A percentile compares a stretch with the other conserved stretches of the same genome.
Conservation (phyloP, 2,113 vertebrate species). For the Cairina moschata region DNA sequence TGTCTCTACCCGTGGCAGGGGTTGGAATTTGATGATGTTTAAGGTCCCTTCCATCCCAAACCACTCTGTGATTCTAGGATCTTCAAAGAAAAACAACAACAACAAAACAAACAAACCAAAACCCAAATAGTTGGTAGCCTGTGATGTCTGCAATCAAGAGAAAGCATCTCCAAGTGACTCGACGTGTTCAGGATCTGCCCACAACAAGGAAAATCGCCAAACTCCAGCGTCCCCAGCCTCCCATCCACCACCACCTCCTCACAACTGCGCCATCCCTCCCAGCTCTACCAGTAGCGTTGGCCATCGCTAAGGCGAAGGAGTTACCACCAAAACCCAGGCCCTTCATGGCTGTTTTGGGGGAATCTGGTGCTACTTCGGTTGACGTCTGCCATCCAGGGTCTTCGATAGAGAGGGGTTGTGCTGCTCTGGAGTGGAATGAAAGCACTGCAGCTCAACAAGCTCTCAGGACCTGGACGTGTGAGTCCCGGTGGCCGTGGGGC, state of each 20-base stretch:
- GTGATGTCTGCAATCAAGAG: neutral
- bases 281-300: neutral
- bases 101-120: neutral
- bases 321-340: neutral
- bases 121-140: neutral
- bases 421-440: neutral
- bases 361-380: neutral
- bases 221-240: no score
- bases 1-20: no score
- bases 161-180: neutral
- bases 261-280: neutral
- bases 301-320: neutral
- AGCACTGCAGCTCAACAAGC: neutral
- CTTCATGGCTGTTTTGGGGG: neutral
- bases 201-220: neutral
- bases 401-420: accelerated
- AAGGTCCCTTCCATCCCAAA: no score
- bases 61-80: no score
- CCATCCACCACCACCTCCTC: neutral
- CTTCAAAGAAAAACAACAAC: neutral
- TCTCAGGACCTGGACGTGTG: accelerated
- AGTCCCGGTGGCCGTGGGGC: neutral
- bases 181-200: neutral
- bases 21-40: no score
- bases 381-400: accelerated